These are phyloP conservation scores for Corynorhinus townsendii DNA, from an alignment of 2,113 vertebrate genomes.

Conservation along the genomic window DNA sequence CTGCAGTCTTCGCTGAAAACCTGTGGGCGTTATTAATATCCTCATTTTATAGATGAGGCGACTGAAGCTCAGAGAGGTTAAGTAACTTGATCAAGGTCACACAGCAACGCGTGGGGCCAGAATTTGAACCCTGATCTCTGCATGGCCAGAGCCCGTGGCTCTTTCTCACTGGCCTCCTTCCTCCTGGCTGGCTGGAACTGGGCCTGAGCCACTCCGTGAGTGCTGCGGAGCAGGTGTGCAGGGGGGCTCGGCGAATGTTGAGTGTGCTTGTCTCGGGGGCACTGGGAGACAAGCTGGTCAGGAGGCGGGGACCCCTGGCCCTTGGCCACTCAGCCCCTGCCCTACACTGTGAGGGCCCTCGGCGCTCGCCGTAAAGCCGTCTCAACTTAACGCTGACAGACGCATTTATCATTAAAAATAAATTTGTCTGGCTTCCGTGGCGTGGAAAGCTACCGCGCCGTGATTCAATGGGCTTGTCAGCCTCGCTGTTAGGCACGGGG, in stretches of 20 bases:
- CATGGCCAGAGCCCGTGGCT: rapidly evolving
- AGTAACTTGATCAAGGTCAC: neutral
- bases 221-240: rapidly evolving
- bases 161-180: neutral
- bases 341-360: neutral
- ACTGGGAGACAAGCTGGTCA: neutral
- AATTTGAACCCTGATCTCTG: neutral
- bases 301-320: neutral
- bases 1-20: neutral
- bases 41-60: neutral
- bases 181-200: neutral
- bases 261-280: neutral
- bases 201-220: neutral
- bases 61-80: neutral
- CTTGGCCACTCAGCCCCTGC: rapidly evolving
- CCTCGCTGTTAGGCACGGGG: conserved; percentile 73
- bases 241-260: neutral
- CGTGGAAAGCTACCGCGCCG: conserved; percentile 69
- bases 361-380: conserved; percentile 54
- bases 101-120: neutral
- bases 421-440: conserved; percentile 80
- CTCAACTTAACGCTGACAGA: conserved; percentile 78
- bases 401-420: conserved; percentile 85
- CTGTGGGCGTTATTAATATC: neutral
- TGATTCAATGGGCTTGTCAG: conserved; percentile 82